phyloP scores from a whole-genome alignment of 23 tunicate genomes.

The Diplosoma virens region DNA sequence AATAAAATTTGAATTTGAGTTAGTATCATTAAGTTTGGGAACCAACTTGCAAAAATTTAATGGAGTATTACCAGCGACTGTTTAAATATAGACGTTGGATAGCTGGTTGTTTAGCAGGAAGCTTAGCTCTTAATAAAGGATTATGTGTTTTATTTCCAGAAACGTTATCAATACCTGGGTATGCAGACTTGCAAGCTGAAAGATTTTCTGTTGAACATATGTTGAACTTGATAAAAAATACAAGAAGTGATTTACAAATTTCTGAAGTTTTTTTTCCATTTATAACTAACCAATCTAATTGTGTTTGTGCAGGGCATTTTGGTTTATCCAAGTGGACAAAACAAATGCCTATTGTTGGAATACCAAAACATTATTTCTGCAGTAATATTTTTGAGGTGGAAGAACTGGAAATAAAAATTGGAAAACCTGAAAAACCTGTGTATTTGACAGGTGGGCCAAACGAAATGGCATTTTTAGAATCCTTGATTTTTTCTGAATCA shows the following conservation, averaged over 20 bases:
- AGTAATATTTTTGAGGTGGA: conserved; percentile 52
- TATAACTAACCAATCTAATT: conserved; percentile 29
- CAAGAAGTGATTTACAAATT: conserved; percentile 34
- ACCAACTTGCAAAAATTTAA: no score
- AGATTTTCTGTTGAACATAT: conserved; percentile 41
- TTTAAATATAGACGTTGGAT: conserved; percentile 42
- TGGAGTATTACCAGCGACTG: conserved; percentile 14
- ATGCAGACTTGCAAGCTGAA: conserved; percentile 31
- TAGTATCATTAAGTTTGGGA: no score
- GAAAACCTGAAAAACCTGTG: conserved; percentile 2
- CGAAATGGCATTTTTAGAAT: conserved; percentile 60
- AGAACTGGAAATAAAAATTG: conserved; percentile 30
- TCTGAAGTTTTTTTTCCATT: conserved; percentile 40
- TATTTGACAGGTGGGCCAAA: conserved; percentile 20
- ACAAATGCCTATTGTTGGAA: conserved; percentile 40
- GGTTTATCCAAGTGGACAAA: conserved; percentile 30
- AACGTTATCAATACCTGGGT: conserved; percentile 43
- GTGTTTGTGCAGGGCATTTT: conserved; percentile 66
- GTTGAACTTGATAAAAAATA: conserved; percentile 10
- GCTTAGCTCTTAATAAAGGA: conserved; percentile 52
- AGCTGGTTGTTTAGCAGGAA: conserved; percentile 47
- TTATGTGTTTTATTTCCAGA: conserved; percentile 52
- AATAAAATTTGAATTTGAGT: no score
- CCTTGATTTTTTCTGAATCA: conserved; percentile 66
- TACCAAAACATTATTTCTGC: conserved; percentile 70